Base-by-base conservation (phyloP, 2,888 invertebrate species). In the Adelognathus sp. region DNA sequence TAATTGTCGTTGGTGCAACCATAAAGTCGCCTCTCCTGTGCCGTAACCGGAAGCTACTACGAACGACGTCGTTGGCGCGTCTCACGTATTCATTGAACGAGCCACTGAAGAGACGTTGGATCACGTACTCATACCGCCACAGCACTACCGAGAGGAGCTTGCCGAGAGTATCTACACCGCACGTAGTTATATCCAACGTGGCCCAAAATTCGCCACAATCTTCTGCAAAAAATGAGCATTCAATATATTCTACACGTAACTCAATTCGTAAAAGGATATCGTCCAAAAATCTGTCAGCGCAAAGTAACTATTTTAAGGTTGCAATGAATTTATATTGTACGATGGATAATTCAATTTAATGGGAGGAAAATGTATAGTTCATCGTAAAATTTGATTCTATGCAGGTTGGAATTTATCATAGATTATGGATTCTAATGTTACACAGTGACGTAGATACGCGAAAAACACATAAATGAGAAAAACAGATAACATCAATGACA, bases 61-160 rank as follows among this genome's bases (percentile, higher is more conserved):
- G 21, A 27, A 21, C 50, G 44, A 39, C 24, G 56, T 67, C 54
- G 66, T 61, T 72, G 14, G 24, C 31, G 71, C 52, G 29, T 69
- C 39, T 77, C 73, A 77, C 72, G 69, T 77, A 73, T 76, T 76
- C 76, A 76, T 76, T 60, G 66, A 71, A 71, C 50, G 76, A 66
- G 71, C 24, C 76, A 71, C 76, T 71, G 60, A 71, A 71, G 50
- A 52, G 64, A 27, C 70, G 52, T 58, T 39, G 39, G 66, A 76
- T 71, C 64, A 71, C 71, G 76, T 76, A 71, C 64, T 76, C 52
- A 3, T 14, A 7, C 11, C 27, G 33, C 61, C 14, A 14, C 74
- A 54, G 46, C 16, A n/a, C 9, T 18, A 24, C 27, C 39, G 29
- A 58, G 16, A 73, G 41, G 56, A 60, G 46, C 36, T 27, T 7